These are phyloP conservation scores for Pseudomyrmex dendroicus DNA, from an alignment of 1,140 invertebrate genomes.

Conservation along the genomic window DNA sequence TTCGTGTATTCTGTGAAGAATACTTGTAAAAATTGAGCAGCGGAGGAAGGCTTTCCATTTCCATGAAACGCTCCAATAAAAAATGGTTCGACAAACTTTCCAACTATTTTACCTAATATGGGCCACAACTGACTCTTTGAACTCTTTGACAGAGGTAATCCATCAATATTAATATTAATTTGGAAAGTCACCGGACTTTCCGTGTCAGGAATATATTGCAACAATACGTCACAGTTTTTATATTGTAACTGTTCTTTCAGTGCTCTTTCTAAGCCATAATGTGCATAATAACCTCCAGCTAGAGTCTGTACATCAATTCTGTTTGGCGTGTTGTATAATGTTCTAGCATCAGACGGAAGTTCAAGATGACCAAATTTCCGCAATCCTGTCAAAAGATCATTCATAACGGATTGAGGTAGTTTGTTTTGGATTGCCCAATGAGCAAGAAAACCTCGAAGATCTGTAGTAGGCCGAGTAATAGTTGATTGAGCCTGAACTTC, in stretches of 20 bases:
- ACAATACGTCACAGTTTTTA: not conserved
- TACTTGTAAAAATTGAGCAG: not conserved
- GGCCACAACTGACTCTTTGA: constrained; percentile 11
- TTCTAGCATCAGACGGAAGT: not conserved
- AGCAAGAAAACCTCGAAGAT: constrained; percentile 11
- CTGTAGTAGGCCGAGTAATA: not conserved
- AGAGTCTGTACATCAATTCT: not conserved
- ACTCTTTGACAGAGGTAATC: not conserved
- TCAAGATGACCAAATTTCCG: constrained; percentile 12
- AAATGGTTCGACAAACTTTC: constrained; percentile 1
- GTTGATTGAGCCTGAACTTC: not conserved
- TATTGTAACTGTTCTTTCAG: not conserved
- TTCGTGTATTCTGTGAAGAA: not conserved
- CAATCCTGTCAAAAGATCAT: not conserved
- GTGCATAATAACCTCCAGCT: not conserved
- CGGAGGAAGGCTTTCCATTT: not conserved
- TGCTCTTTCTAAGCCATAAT: constrained; percentile 1
- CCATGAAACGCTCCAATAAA: constrained; percentile 5
- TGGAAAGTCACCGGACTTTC: not conserved
- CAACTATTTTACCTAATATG: not conserved
- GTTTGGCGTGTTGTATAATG: constrained; percentile 2
- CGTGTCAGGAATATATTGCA: not conserved
- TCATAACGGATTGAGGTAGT: not conserved
- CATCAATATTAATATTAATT: too few relatives aligned
- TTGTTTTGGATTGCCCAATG: constrained; percentile 5